These are phyloP conservation scores for Allolobophora icterica DNA, from an alignment of 2,888 invertebrate species.

Conservation along the genomic window DNA sequence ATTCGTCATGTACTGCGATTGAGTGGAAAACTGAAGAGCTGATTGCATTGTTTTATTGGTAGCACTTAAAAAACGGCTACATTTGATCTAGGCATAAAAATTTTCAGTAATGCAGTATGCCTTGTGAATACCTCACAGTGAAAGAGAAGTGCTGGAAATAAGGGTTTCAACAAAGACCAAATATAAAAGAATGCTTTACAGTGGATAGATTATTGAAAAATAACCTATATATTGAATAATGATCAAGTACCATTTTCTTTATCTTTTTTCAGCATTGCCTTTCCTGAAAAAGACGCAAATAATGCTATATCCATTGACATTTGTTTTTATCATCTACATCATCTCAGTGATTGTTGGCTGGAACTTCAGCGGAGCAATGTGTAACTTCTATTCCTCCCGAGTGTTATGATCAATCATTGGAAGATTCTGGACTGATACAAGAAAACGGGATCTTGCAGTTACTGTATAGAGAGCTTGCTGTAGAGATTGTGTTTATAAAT, in stretches of 20 bases:
- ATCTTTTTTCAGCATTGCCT: conserved; percentile 75
- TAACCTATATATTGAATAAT: not conserved
- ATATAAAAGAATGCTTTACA: not conserved
- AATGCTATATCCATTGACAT: conserved; percentile 83
- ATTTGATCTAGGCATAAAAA: not conserved
- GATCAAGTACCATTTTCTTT: not conserved
- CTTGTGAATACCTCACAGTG: not conserved
- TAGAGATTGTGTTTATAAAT: not conserved
- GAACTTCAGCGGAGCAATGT: conserved; percentile 83
- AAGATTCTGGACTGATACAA: not conserved
- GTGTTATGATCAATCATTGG: conserved; percentile 64
- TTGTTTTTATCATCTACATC: conserved; percentile 79
- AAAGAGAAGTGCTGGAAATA: not conserved
- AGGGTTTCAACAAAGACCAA: not conserved
- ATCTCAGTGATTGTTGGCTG: conserved; percentile 79
- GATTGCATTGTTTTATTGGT: not conserved
- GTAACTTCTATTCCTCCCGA: conserved; percentile 83
- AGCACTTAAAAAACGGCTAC: not conserved
- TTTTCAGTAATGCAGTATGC: not conserved
- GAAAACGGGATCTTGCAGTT: not conserved
- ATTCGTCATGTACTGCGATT: not conserved
- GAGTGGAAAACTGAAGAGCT: not conserved
- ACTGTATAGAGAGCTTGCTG: not conserved
- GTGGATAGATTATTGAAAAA: not conserved
- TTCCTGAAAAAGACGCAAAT: conserved; percentile 84